A percentile compares a stretch with the other conserved stretches of the same genome.
These are phyloP conservation scores for Druon quercuslanigerum DNA, from an alignment of 1,140 invertebrate species.

Conservation along the genomic window DNA sequence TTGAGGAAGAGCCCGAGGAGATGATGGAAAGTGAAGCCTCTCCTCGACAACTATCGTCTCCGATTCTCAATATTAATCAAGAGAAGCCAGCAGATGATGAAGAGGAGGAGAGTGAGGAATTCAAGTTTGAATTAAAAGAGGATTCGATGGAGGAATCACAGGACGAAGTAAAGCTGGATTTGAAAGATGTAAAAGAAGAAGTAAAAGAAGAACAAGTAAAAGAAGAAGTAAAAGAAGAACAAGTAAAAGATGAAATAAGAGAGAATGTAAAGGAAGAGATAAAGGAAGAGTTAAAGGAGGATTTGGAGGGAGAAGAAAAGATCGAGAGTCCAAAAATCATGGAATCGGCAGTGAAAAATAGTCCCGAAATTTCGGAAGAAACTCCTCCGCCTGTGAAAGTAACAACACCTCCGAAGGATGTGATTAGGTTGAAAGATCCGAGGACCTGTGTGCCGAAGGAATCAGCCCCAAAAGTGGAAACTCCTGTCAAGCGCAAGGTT, in stretches of 20 bases:
- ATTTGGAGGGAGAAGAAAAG: neutral
- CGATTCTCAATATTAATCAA: conserved; percentile 6
- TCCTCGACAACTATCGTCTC: neutral
- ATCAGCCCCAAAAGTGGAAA: conserved; percentile 55
- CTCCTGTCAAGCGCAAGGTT: conserved; percentile 77
- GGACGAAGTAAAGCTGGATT: neutral
- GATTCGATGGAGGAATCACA: conserved; percentile 24
- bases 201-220: neutral
- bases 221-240: neutral
- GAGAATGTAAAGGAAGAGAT: neutral
- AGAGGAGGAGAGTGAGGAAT: conserved; percentile 31
- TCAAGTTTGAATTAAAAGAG: neutral
- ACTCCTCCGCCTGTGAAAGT: neutral
- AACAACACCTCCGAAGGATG: conserved; percentile 38
- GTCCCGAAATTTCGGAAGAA: neutral
- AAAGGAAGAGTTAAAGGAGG: neutral
- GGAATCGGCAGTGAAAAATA: neutral
- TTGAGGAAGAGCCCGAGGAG: conserved; percentile 53
- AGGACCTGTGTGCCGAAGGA: conserved; percentile 70
- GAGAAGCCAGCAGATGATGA: neutral
- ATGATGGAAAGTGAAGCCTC: neutral
- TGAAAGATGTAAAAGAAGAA: neutral
- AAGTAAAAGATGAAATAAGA: neutral
- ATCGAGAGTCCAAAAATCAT: too few species aligned
- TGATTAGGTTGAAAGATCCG: conserved; percentile 67